A percentile compares a stretch with the other conserved stretches of the same genome.
Evolutionary conservation across 2,797 vertebrate genomes (phyloP).

Genomic region (Enteromius argenteus): DNA sequence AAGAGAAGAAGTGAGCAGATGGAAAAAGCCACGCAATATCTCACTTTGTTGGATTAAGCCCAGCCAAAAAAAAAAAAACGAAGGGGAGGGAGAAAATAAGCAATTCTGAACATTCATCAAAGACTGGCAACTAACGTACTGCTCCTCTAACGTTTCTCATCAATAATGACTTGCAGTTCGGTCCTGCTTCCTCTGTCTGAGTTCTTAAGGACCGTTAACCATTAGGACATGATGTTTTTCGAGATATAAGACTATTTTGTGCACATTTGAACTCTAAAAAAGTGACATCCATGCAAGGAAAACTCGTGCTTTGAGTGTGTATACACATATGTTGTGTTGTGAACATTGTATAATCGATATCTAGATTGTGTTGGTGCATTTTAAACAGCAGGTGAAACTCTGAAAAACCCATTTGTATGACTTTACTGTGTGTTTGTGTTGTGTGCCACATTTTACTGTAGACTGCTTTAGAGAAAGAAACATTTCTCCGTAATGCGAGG

Average conservation of each 20-base stretch:
- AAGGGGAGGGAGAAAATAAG: slow-evolving; percentile 64
- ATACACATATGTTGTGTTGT: slow-evolving; percentile 6
- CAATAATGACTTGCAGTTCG: slow-evolving; percentile 69
- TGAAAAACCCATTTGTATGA: slow-evolving; percentile 10
- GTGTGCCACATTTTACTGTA: not conserved
- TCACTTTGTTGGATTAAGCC: slow-evolving; percentile 70
- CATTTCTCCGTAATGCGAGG: not conserved
- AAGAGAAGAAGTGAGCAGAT: slow-evolving; percentile 38
- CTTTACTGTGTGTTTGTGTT: not conserved
- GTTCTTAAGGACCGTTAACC: slow-evolving; percentile 24
- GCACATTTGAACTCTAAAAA: not conserved
- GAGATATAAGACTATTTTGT: not conserved
- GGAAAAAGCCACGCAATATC: slow-evolving; percentile 69
- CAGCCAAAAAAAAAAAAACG: slow-evolving; percentile 61
- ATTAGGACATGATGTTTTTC: not conserved
- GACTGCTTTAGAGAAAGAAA: not conserved
- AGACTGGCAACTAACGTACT: slow-evolving; percentile 65
- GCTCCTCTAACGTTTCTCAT: slow-evolving; percentile 56
- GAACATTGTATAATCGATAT: slow-evolving; percentile 24
- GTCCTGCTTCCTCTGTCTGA: slow-evolving; percentile 37
- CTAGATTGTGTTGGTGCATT: slow-evolving; percentile 8
- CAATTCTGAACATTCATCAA: slow-evolving; percentile 67
- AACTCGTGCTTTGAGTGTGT: not conserved
- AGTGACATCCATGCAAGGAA: not conserved
- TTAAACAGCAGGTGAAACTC: slow-evolving; percentile 5